phyloP scores from a whole-genome alignment of 2,888 invertebrate species.

The Tridacna gigas region DNA sequence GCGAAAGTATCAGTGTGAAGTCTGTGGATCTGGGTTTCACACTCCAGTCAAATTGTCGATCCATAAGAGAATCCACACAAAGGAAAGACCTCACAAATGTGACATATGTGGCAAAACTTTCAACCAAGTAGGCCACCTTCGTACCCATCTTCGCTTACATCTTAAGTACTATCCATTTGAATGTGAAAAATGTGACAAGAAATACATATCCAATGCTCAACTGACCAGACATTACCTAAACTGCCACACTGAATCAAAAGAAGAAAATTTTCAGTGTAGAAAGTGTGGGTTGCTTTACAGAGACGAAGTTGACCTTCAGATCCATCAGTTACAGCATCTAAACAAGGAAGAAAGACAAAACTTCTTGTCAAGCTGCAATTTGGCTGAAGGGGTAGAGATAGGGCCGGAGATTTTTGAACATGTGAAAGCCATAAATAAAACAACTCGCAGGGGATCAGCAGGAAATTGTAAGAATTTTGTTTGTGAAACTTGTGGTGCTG shows the following conservation, averaged over 20 bases:
- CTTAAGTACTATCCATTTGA: constrained; percentile 42
- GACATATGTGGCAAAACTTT: constrained; percentile 36
- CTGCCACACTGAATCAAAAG: not conserved
- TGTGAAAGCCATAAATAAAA: not conserved
- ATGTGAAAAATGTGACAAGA: constrained; percentile 36
- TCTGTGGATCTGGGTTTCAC: constrained; percentile 50
- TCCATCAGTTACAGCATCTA: constrained; percentile 32
- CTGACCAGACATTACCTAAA: constrained; percentile 36
- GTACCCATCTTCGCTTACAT: constrained; percentile 44
- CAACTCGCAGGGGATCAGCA: not conserved
- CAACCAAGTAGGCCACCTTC: constrained; percentile 43
- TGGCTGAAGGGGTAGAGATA: not conserved
- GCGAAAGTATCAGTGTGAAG: constrained; percentile 37
- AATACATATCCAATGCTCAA: constrained; percentile 36
- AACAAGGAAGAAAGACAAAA: not conserved
- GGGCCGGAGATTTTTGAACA: not conserved
- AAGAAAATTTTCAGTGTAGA: constrained; percentile 13
- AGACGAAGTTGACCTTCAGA: not conserved
- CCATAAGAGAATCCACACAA: constrained; percentile 34
- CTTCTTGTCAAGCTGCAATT: constrained; percentile 9
- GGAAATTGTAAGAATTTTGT: not conserved
- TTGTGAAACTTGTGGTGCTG: constrained; percentile 47
- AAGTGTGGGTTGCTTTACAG: constrained; percentile 23
- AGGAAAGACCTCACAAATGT: constrained; percentile 45
- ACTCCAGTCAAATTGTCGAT: constrained; percentile 10